Percentiles rank a stretch among this genome's conserved stretches.
These are phyloP conservation scores for Drosophila nannoptera DNA, from an alignment of 1,140 invertebrate genomes.

Conservation along the genomic window DNA sequence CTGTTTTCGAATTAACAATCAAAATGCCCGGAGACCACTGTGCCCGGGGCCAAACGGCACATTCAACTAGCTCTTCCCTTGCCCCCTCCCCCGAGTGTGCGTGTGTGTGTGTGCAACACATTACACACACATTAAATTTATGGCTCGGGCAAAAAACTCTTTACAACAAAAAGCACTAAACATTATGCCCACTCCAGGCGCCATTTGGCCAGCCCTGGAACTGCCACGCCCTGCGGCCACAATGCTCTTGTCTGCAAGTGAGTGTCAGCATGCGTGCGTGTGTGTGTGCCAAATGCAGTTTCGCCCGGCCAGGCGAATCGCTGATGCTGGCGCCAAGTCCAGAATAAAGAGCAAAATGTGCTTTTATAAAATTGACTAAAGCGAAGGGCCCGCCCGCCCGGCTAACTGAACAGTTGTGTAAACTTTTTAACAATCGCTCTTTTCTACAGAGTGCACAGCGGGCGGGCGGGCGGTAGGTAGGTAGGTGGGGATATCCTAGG, in stretches of 20 bases:
- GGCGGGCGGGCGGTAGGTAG: too few relatives aligned
- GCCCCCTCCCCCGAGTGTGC: slow-evolving; percentile 18
- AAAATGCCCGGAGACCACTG: neutral
- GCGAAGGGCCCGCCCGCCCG: neutral
- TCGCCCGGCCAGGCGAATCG: slow-evolving; percentile 1
- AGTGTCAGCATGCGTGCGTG: slow-evolving; percentile 12
- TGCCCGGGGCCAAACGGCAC: neutral
- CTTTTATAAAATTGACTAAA: slow-evolving; percentile 6
- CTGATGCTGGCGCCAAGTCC: slow-evolving; percentile 1
- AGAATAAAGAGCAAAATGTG: slow-evolving; percentile 11
- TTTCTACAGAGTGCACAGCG: neutral
- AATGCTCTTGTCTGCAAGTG: neutral
- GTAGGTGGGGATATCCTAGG: too few relatives aligned
- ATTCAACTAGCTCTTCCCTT: neutral
- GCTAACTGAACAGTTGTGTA: neutral
- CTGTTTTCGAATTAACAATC: neutral
- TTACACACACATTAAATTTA: slow-evolving; percentile 71
- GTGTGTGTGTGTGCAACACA: slow-evolving; percentile 44
- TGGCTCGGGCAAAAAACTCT: slow-evolving; percentile 62
- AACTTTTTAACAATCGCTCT: neutral
- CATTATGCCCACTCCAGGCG: slow-evolving; percentile 62
- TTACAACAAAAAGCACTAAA: slow-evolving; percentile 75
- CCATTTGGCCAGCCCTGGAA: slow-evolving; percentile 4
- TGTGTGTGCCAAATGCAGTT: slow-evolving; percentile 43
- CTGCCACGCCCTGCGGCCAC: slow-evolving; percentile 25